Evolutionary conservation across 1,140 invertebrate species (phyloP), one percentile per base, ranked within the genome.

Genomic region (Pteromalus puparum): DNA sequence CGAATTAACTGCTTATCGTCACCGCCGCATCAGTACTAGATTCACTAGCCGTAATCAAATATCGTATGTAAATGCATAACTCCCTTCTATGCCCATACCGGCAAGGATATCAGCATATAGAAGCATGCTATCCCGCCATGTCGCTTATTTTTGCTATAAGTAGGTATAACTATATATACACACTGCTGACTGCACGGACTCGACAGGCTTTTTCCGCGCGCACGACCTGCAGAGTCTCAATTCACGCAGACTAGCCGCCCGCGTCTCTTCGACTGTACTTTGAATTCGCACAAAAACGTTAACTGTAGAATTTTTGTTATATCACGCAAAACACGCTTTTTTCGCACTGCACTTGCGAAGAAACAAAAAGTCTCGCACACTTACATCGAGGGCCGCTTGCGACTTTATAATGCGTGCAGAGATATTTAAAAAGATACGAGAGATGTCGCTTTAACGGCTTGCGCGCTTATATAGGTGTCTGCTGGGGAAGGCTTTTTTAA

Each of bases 341-440:
- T 61, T 2, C 15, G 48, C 48, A 18, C n/a, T n/a, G n/a, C 4
- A 21, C 18, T 61, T 61, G 53, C 53, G 21, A 61, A n/a, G 1
- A 53, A 53, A 53, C n/a, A 53, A 61, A 61, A 61, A 61, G 5
- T n/a, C 18, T n/a, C 21, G 21, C 18, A 61, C 10, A 42, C 7
- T 42, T 42, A 42, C 9, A 42, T 9, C 38, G 38, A 7, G 7
- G 9, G 38, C 38, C 38, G 38, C 38, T 30, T 30, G 38, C 7
- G 38, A 38, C 38, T 38, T 38, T 38, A 38, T 38, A 38, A 38
- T 38, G 38, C 7, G 38, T 9, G 34, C 38, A 10, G 38, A 38
- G 53, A 61, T 61, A 61, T 61, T 61, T 61, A 61, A 61, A 61
- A 61, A 61, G 48, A 61, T n/a, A 61, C 53, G 53, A 61, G 53